These are phyloP conservation scores for Amblyjoppa proteus DNA, from an alignment of 2,888 invertebrate genomes.

Conservation along the genomic window DNA sequence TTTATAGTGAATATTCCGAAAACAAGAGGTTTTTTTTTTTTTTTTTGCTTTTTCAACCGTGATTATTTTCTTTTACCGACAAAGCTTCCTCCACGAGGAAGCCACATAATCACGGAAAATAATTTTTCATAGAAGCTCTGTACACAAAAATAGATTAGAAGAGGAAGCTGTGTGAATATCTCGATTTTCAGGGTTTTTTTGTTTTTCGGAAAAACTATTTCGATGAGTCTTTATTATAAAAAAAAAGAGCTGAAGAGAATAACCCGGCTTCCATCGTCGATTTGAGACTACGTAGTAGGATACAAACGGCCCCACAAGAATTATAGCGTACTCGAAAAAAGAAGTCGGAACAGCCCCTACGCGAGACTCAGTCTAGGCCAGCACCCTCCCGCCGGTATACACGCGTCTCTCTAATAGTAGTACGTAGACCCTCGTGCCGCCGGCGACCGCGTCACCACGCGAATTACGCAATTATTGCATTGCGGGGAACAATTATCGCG, in stretches of 20 bases:
- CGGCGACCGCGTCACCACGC: slow-evolving; percentile 50
- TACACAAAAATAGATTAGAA: not conserved
- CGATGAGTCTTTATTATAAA: not conserved
- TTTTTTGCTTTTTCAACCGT: too few relatives aligned
- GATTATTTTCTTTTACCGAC: too few relatives aligned
- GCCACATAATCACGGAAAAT: too few relatives aligned
- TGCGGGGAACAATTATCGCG: slow-evolving; percentile 80
- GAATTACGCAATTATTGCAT: slow-evolving; percentile 84
- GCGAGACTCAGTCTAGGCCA: slow-evolving; percentile 39
- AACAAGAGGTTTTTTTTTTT: too few relatives aligned
- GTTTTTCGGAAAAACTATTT: not conserved
- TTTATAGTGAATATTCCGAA: too few relatives aligned
- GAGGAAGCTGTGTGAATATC: not conserved
- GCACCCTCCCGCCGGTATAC: slow-evolving; percentile 28
- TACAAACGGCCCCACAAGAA: not conserved
- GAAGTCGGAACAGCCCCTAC: slow-evolving; percentile 15
- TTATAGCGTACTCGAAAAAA: slow-evolving; percentile 19
- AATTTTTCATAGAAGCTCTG: too few relatives aligned
- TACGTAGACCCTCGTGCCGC: slow-evolving; percentile 20
- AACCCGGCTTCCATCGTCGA: not conserved
- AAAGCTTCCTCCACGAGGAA: too few relatives aligned
- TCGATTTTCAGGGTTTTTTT: not conserved
- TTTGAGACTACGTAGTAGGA: not conserved
- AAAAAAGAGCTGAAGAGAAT: not conserved
- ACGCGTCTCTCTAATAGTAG: slow-evolving; percentile 43